Evolutionary conservation across 2,888 invertebrate genomes (phyloP).

Genomic region (Pollenia angustigena): DNA sequence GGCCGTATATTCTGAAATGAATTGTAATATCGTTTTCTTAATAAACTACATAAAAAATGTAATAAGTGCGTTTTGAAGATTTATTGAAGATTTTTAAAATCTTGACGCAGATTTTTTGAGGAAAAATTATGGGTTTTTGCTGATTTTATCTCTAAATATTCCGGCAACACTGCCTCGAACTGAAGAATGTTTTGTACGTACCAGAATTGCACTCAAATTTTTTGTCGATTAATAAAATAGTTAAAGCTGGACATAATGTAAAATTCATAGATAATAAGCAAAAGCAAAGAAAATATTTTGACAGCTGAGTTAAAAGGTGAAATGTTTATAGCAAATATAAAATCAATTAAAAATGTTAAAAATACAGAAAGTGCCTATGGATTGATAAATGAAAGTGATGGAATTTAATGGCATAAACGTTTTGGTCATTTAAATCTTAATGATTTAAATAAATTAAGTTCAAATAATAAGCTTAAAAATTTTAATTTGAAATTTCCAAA

Average conservation of each 20-base stretch:
- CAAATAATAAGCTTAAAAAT: background rate
- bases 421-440: conserved; percentile 17
- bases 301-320: conserved; percentile 42
- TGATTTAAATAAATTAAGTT: conserved; percentile 29
- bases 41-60: no score
- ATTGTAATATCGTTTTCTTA: no score
- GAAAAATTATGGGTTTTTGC: no score
- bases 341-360: no score
- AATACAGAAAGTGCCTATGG: no score
- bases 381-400: conserved; percentile 20
- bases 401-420: background rate
- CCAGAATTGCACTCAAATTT: conserved; percentile 62
- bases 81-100: no score
- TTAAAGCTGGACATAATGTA: conserved; percentile 48
- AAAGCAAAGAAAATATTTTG: conserved; percentile 40
- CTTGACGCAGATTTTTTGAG: no score
- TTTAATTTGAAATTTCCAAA: background rate
- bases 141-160: no score
- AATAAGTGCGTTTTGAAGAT: no score
- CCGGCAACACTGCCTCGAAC: conserved; percentile 21
- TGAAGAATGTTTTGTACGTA: conserved; percentile 58
- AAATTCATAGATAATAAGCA: conserved; percentile 19
- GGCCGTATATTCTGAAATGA: no score
- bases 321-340: conserved; percentile 33
- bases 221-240: conserved; percentile 48